These are phyloP conservation scores for Oscheius myriophilus DNA, from an alignment of 2,888 invertebrate genomes.

Conservation along the genomic window DNA sequence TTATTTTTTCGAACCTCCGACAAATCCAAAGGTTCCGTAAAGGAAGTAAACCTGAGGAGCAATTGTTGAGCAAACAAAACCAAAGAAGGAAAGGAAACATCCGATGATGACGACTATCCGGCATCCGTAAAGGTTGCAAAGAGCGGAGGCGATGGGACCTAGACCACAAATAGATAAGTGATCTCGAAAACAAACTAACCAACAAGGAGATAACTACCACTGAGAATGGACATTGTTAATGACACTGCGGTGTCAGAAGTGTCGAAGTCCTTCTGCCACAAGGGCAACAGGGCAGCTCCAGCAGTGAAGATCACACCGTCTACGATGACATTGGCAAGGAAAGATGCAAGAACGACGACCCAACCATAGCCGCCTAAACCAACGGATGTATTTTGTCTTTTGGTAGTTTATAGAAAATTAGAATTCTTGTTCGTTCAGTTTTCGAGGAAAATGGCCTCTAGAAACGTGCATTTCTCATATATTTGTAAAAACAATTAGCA, in stretches of 20 bases:
- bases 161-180: not conserved
- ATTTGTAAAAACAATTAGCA: too few relatives aligned
- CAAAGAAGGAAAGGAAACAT: conserved; percentile 79
- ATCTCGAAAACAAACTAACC: conserved; percentile 76
- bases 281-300: conserved; percentile 72
- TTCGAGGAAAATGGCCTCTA: too few relatives aligned
- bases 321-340: conserved; percentile 96
- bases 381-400: not conserved
- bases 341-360: conserved; percentile 94
- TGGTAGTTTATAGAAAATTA: too few relatives aligned
- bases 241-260: conserved; percentile 85
- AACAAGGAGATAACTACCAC: conserved; percentile 92
- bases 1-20: conserved; percentile 77
- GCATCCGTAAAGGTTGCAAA: conserved; percentile 95
- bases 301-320: conserved; percentile 80
- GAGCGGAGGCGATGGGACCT: conserved; percentile 94
- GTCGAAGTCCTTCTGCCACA: conserved; percentile 79
- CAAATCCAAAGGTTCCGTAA: conserved; percentile 89
- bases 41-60: conserved; percentile 77
- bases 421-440: too few relatives aligned
- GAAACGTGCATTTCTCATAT: too few relatives aligned
- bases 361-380: conserved; percentile 82
- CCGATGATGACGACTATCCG: conserved; percentile 89
- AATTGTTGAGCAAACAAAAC: conserved; percentile 83
- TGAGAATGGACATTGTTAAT: conserved; percentile 92